These are phyloP conservation scores for Zaprionus camerounensis DNA, from an alignment of 1,140 invertebrate species.

Conservation along the genomic window DNA sequence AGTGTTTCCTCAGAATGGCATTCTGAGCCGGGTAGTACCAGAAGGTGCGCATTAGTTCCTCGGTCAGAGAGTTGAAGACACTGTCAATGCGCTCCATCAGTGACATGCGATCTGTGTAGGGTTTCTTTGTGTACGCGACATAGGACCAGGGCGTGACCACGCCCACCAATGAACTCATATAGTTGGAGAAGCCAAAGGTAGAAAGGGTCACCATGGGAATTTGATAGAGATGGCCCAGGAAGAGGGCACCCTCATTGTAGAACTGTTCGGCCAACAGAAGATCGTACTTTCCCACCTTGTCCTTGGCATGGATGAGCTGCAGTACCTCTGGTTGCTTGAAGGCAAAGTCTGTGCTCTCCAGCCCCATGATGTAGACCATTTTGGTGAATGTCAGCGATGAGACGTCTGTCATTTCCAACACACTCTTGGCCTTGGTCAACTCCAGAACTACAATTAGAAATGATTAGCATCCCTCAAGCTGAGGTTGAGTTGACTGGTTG, in stretches of 20 bases:
- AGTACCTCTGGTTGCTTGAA: slow-evolving; percentile 78
- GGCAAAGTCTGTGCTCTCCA: slow-evolving; percentile 68
- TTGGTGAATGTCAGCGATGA: slow-evolving; percentile 16
- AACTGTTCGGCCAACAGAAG: slow-evolving; percentile 83
- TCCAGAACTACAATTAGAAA: slow-evolving; percentile 38
- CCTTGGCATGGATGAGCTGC: slow-evolving; percentile 72
- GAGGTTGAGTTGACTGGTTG: not conserved
- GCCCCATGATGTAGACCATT: slow-evolving; percentile 46
- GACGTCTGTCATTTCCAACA: slow-evolving; percentile 63
- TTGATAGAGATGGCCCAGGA: slow-evolving; percentile 82
- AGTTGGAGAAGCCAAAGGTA: slow-evolving; percentile 75
- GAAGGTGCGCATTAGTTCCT: slow-evolving; percentile 45
- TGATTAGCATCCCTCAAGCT: not conserved
- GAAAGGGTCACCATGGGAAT: slow-evolving; percentile 76
- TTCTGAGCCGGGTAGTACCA: slow-evolving; percentile 62
- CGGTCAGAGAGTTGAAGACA: slow-evolving; percentile 44
- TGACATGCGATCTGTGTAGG: slow-evolving; percentile 72
- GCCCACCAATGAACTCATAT: slow-evolving; percentile 73
- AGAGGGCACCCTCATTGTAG: slow-evolving; percentile 82
- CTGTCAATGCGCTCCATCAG: slow-evolving; percentile 78
- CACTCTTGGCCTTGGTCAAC: slow-evolving; percentile 27
- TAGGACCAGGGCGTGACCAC: slow-evolving; percentile 68
- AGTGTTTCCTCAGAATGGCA: slow-evolving; percentile 68
- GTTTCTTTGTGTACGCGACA: slow-evolving; percentile 55
- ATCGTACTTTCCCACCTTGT: slow-evolving; percentile 83